Conservation (phyloP, 2,113 vertebrate genomes). For the Podilymbus podiceps region DNA sequence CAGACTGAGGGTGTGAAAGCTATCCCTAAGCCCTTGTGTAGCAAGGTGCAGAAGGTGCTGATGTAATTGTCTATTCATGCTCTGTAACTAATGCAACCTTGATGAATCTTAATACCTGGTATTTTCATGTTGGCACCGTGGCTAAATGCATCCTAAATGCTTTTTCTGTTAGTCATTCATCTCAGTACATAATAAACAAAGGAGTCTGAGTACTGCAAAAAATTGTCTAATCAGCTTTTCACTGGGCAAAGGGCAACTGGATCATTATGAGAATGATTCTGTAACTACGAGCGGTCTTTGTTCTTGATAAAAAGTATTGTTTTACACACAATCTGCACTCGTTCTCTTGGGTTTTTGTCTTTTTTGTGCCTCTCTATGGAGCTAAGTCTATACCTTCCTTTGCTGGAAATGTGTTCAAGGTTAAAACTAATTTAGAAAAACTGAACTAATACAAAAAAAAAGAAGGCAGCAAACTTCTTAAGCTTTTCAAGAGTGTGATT, state of each 20-base stretch:
- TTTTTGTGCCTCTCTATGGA: not conserved
- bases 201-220: not conserved
- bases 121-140: not conserved
- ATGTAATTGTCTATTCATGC: not conserved
- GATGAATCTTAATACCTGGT: slow-evolving; percentile 6
- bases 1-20: not conserved
- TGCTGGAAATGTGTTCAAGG: not conserved
- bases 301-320: not conserved
- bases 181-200: not conserved
- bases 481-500: not conserved
- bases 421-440: not conserved
- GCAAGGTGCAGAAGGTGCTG: not conserved
- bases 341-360: not conserved
- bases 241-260: not conserved
- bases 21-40: not conserved
- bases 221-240: slow-evolving; percentile 2
- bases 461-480: not conserved
- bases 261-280: not conserved
- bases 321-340: not conserved
- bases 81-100: slow-evolving; percentile 7
- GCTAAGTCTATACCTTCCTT: not conserved
- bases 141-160: slow-evolving; percentile 7
- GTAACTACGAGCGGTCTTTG: not conserved
- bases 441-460: not conserved
- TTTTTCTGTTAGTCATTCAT: not conserved